phyloP scores from a whole-genome alignment of 2,113 vertebrate species.

The Syrmaticus mikado region DNA sequence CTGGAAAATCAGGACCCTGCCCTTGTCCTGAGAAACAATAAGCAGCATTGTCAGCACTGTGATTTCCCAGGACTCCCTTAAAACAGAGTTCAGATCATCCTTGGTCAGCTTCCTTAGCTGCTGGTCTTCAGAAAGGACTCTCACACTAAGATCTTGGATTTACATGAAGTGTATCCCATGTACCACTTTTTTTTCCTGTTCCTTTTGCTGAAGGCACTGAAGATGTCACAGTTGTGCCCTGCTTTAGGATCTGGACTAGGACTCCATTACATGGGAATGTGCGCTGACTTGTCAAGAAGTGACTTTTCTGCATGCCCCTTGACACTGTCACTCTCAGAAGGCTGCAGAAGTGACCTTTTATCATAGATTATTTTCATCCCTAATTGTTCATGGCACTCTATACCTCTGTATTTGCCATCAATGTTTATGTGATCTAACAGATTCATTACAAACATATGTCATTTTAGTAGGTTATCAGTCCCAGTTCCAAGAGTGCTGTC shows the following conservation, averaged over 20 bases:
- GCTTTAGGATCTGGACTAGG: not conserved
- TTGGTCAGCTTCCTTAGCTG: not conserved
- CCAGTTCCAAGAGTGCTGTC: not conserved
- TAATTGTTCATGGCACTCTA: not conserved
- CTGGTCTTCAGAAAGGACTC: not conserved
- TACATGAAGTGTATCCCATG: fast-evolving
- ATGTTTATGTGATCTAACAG: not conserved
- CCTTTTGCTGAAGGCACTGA: not conserved
- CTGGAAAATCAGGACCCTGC: not conserved
- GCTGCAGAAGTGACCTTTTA: not conserved
- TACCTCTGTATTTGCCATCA: not conserved
- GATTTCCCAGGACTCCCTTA: not conserved
- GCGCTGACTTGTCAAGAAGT: not conserved
- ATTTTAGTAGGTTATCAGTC: not conserved
- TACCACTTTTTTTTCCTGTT: not conserved
- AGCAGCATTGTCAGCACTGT: not conserved
- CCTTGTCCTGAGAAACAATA: not conserved
- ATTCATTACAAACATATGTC: fast-evolving
- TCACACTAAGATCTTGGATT: not conserved
- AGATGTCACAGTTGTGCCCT: not conserved
- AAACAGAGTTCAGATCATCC: too few relatives aligned
- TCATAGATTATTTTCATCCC: not conserved
- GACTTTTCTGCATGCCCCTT: not conserved
- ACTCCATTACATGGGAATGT: not conserved
- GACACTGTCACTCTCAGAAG: not conserved